Evolutionary conservation across 2,797 vertebrate genomes (phyloP).

Genomic region (Amazonetta brasiliensis): DNA sequence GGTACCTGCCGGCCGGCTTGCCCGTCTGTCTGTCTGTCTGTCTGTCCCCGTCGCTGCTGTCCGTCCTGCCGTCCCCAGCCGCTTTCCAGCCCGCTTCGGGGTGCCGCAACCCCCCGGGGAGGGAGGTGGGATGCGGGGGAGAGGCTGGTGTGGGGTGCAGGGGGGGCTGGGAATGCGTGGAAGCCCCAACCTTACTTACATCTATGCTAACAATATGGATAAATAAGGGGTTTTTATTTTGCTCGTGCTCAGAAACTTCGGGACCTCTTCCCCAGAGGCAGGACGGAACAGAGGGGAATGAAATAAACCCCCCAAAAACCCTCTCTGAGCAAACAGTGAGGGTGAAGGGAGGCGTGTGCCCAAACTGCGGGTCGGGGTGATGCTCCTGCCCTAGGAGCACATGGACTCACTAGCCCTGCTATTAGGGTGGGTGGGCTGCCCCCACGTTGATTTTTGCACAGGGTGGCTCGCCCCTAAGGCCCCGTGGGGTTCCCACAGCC

Average conservation of each 20-base stretch:
- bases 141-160: not conserved
- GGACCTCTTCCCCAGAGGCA: not conserved
- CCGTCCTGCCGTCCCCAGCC: no score
- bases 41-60: not conserved
- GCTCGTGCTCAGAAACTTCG: not conserved
- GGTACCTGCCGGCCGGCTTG: constrained; percentile 76
- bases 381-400: not conserved
- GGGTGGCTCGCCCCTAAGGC: not conserved
- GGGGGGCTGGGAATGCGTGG: constrained; percentile 21
- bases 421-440: not conserved
- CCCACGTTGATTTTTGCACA: not conserved
- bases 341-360: not conserved
- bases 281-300: not conserved
- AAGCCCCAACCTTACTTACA: constrained; percentile 5
- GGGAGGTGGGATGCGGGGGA: no score
- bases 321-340: not conserved
- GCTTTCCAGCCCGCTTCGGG: no score
- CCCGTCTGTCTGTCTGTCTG: no score
- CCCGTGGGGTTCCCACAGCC: not conserved
- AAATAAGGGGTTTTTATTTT: constrained; percentile 32
- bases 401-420: not conserved
- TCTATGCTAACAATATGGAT: not conserved
- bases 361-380: not conserved
- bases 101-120: no score
- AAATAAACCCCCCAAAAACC: not conserved